Conservation (phyloP, 2,888 invertebrate species). For the Neoitamus cyanurus region DNA sequence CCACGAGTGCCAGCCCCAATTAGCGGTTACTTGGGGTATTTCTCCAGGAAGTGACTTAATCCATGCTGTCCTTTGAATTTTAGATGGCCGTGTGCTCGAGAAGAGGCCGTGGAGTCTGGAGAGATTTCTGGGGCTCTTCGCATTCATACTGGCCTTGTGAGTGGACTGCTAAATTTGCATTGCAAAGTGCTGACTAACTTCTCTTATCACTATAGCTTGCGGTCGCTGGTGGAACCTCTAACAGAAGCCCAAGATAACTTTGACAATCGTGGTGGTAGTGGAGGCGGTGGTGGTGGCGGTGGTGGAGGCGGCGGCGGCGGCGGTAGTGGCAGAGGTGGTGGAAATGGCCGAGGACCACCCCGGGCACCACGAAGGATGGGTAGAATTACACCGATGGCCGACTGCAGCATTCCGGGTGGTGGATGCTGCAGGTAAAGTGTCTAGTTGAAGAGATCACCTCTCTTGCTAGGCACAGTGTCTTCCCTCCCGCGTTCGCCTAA, state of each 20-base stretch:
- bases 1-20: background rate
- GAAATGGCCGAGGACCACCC: background rate
- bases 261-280: background rate
- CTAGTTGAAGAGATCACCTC: background rate
- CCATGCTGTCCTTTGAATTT: background rate
- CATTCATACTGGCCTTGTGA: conserved; percentile 39
- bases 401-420: conserved; percentile 48
- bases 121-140: conserved; percentile 23
- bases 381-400: conserved; percentile 40
- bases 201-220: background rate
- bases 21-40: background rate
- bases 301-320: conserved; percentile 16
- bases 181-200: background rate
- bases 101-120: conserved; percentile 12
- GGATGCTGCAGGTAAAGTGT: conserved; percentile 48
- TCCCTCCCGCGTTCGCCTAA: background rate
- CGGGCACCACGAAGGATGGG: conserved; percentile 40
- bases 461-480: background rate
- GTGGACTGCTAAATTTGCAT: conserved; percentile 6
- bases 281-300: conserved; percentile 13
- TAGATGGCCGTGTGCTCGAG: conserved; percentile 35
- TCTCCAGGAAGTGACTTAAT: background rate
- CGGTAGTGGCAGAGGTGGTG: conserved; percentile 16
- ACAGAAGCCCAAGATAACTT: background rate
- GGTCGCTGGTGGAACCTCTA: conserved; percentile 34